Evolutionary conservation across 2,888 invertebrate species (phyloP), one percentile per base, ranked within the genome.

Genomic region (Drosophila siamana): DNA sequence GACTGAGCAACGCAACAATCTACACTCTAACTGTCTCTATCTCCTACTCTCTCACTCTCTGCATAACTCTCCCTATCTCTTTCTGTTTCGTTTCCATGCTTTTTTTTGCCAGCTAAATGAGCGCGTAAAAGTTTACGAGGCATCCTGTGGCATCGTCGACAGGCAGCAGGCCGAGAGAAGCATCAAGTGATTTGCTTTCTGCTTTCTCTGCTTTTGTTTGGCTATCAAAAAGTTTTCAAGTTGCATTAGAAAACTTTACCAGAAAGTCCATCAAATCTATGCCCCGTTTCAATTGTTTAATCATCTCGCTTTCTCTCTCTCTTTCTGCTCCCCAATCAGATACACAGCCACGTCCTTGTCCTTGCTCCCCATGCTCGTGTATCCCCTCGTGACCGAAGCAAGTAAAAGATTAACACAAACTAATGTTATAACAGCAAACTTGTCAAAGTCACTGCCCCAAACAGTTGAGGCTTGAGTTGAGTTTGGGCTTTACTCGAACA

Each of bases 101-200:
- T 43, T 40, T 47, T 47, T 60, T 16, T 19, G 48, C 5, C 51
- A 11, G 11, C 15, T 67, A 79, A 79, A 77, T 80, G 72, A 78
- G 74, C 85, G 83, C 85, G 83, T 84, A 79, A 84, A 84, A 84
- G 72, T 85, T 84, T 84, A 84, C 83, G 83, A 84, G 83, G 79
- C 85, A 80, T 81, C 69, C 80, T 68, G 79, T 74, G 76, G 75
- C 75, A 75, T 47, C 60, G 69, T 69, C 69, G 70, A 62, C 71
- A 57, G 44, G 67, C 71, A 57, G 44, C 55, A 67, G 40, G 26
- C 28, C 26, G 51, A 26, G 41, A 62, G 69, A 67, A 76, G 69
- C 81, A 82, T 80, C 78, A 80, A 83, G 82, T 82, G 85, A 85
- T 83, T 82, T 85, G 76, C 78, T 80, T 75, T 68, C 52, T 68